phyloP scores from a whole-genome alignment of 2,797 vertebrate genomes.

The Eremophila alpestris region DNA sequence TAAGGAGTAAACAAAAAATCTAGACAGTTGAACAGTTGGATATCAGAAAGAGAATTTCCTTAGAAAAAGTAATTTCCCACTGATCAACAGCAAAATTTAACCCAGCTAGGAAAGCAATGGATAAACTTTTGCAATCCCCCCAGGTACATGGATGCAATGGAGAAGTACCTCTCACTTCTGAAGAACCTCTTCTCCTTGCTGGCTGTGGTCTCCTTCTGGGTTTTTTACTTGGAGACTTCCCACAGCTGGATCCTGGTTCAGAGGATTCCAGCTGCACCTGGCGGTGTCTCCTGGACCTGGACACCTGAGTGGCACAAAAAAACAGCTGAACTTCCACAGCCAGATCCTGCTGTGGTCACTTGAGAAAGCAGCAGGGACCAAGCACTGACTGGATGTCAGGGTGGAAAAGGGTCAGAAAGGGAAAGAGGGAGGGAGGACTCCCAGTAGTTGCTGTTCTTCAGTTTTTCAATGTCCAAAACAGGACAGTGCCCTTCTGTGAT shows the following conservation, averaged over 20 bases:
- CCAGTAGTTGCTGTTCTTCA: background rate
- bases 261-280: slow-evolving; percentile 74
- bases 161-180: slow-evolving; percentile 58
- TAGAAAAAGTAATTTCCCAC: background rate
- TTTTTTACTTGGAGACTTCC: slow-evolving; percentile 37
- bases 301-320: slow-evolving; percentile 71
- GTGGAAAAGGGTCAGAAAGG: background rate
- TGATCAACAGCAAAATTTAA: background rate
- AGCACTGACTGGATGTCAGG: background rate
- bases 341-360: background rate
- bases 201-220: background rate
- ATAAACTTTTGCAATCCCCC: background rate
- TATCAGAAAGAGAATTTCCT: background rate
- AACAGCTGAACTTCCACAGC: background rate
- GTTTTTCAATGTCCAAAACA: background rate
- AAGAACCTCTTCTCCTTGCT: background rate
- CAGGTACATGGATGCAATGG: background rate
- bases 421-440: background rate
- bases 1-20: background rate
- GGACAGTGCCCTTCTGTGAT: background rate
- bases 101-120: background rate
- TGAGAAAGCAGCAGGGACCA: background rate
- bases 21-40: background rate
- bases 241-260: slow-evolving; percentile 14
- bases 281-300: slow-evolving; percentile 82